These are phyloP conservation scores for Solenopsis invicta DNA, from an alignment of 1,140 invertebrate genomes.

Conservation along the genomic window DNA sequence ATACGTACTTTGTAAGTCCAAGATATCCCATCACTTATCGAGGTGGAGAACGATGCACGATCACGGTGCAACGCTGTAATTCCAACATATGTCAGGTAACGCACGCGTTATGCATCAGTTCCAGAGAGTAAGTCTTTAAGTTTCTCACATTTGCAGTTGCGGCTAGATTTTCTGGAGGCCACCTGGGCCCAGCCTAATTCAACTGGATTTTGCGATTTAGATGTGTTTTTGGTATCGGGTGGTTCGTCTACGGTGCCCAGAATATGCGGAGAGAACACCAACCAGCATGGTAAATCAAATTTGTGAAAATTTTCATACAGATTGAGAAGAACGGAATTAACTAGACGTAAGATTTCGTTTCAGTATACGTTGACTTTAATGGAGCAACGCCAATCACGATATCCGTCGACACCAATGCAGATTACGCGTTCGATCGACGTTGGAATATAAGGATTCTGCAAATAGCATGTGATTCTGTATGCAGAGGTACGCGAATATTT, in stretches of 20 bases:
- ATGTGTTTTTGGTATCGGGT: conserved; percentile 91
- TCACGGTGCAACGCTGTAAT: conserved; percentile 91
- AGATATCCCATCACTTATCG: conserved; percentile 90
- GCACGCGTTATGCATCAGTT: neutral
- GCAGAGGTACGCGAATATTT: conserved; percentile 86
- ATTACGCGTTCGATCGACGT: conserved; percentile 88
- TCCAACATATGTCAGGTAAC: conserved; percentile 91
- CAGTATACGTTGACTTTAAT: conserved; percentile 92
- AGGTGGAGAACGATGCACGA: conserved; percentile 90
- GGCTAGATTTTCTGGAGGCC: conserved; percentile 93
- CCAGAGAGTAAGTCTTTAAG: neutral
- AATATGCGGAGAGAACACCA: conserved; percentile 93
- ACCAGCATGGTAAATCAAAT: conserved; percentile 89
- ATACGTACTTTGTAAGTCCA: conserved; percentile 94
- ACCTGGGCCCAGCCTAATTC: conserved; percentile 91
- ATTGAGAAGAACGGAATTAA: conserved; percentile 3
- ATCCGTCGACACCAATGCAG: conserved; percentile 89
- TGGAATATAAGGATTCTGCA: conserved; percentile 93
- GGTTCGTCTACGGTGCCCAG: conserved; percentile 89
- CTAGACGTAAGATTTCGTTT: conserved; percentile 48
- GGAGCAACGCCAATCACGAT: conserved; percentile 90
- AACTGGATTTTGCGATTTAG: conserved; percentile 91
- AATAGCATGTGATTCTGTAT: conserved; percentile 90
- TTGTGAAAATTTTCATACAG: neutral
- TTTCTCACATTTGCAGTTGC: conserved; percentile 87